Percentiles rank a stretch among this genome's conserved stretches.
Evolutionary conservation across 2,113 vertebrate species (phyloP).

Genomic region (Piliocolobus tephrosceles): DNA sequence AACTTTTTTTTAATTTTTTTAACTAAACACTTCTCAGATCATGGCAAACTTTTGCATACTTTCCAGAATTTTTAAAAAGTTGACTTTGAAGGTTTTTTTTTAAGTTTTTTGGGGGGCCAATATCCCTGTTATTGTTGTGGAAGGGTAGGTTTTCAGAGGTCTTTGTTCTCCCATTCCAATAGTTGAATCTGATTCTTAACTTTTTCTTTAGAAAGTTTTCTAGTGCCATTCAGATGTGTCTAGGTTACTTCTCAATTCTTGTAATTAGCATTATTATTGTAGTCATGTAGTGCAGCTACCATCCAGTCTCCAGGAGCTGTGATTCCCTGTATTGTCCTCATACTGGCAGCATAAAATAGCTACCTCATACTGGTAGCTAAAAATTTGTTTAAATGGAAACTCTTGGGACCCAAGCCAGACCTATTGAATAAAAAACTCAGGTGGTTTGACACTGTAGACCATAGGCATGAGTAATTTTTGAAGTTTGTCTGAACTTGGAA

Average conservation of each 20-base stretch:
- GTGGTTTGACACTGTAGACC: background rate
- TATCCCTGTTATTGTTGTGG: background rate
- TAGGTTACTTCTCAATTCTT: background rate
- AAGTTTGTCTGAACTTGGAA: background rate
- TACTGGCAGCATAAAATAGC: background rate
- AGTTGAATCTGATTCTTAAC: background rate
- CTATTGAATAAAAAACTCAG: background rate
- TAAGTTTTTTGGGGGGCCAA: background rate
- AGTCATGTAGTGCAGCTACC: fast-evolving
- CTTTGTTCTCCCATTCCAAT: background rate
- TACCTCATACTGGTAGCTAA: background rate
- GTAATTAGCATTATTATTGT: background rate
- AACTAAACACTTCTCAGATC: background rate
- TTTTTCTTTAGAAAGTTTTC: background rate
- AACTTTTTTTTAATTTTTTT: background rate
- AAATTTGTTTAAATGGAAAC: background rate
- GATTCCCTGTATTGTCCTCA: background rate
- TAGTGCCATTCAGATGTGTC: background rate
- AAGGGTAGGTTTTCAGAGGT: background rate
- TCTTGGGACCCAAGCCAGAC: background rate
- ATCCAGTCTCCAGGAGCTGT: background rate
- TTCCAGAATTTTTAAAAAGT: background rate
- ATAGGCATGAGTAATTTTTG: background rate
- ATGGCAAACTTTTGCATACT: background rate
- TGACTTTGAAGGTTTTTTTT: background rate